These are phyloP conservation scores for Leptopilina clavipes DNA, from an alignment of 1,140 invertebrate genomes.

Conservation along the genomic window DNA sequence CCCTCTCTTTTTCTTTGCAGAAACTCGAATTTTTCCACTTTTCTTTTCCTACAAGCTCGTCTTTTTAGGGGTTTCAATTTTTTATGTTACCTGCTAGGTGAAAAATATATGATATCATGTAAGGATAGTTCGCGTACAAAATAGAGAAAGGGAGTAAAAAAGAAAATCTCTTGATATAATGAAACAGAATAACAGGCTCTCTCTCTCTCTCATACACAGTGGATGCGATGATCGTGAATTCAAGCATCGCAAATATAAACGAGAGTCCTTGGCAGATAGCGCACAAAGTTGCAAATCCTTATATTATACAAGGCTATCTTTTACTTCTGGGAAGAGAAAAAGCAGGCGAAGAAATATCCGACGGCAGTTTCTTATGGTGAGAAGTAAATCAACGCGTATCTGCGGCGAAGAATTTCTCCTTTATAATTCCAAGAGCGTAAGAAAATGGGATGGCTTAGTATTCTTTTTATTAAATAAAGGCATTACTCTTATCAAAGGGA, in stretches of 20 bases:
- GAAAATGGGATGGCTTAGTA: not conserved
- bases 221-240: not conserved
- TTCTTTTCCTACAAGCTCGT: not conserved
- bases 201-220: no score
- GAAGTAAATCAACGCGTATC: slow-evolving; percentile 21
- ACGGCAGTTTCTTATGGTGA: slow-evolving; percentile 12
- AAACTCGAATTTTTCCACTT: not conserved
- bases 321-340: not conserved
- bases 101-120: not conserved
- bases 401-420: slow-evolving; percentile 19
- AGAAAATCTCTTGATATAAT: slow-evolving; percentile 9
- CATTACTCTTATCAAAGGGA: not conserved
- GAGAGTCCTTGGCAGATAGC: not conserved
- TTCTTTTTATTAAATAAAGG: slow-evolving; percentile 22
- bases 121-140: not conserved
- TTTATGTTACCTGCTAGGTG: not conserved
- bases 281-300: not conserved
- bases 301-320: slow-evolving; percentile 24
- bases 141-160: not conserved
- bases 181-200: not conserved
- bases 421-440: slow-evolving; percentile 22
- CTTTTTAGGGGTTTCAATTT: not conserved
- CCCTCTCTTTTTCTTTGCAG: not conserved
- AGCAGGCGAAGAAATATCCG: slow-evolving; percentile 10
- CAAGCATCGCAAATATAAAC: not conserved